These are phyloP conservation scores for Tupaia tana DNA, from an alignment of 2,113 vertebrate genomes.

Conservation along the genomic window DNA sequence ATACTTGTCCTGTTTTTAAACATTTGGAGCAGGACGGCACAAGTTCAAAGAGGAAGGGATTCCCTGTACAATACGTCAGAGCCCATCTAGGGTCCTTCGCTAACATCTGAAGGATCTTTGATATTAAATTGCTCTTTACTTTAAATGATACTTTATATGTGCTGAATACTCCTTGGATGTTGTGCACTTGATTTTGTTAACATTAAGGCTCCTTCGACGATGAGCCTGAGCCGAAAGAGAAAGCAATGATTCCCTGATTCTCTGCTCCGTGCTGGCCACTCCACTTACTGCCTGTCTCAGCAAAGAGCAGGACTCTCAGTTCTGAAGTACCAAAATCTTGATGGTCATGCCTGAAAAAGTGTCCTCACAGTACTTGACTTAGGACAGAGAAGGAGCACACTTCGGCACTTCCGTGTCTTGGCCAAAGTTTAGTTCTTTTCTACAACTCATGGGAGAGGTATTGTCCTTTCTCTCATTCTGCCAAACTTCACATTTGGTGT, in stretches of 20 bases:
- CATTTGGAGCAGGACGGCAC: neutral
- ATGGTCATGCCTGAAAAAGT: neutral
- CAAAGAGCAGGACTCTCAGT: neutral
- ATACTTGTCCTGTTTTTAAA: neutral
- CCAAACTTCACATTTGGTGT: neutral
- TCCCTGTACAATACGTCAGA: neutral
- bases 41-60: neutral
- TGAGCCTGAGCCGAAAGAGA: neutral
- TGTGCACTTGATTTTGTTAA: neutral
- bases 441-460: neutral
- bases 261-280: neutral
- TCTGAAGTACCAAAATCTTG: neutral
- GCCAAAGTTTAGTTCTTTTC: neutral
- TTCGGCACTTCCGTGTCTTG: neutral
- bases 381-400: neutral
- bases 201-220: neutral
- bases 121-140: neutral
- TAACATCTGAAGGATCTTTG: neutral
- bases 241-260: neutral
- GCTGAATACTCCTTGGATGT: neutral
- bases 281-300: neutral
- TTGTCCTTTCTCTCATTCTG: neutral
- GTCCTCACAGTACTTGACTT: neutral
- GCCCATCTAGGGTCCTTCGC: neutral
- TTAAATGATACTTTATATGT: neutral